phyloP scores from a whole-genome alignment of 1,140 invertebrate genomes.

The Hyposmocoma kahamanoa region DNA sequence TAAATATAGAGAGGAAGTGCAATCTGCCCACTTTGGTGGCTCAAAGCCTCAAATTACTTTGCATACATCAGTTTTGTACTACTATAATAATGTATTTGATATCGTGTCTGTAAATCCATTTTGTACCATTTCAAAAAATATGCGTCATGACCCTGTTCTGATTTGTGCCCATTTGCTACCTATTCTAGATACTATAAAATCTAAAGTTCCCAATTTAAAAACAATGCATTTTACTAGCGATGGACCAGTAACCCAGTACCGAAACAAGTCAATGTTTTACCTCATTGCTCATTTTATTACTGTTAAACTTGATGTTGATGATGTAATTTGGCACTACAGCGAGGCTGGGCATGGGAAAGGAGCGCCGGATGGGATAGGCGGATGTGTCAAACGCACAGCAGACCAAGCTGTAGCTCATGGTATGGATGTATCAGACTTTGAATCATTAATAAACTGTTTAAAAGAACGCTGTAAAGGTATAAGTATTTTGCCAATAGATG shows the following conservation, averaged over 20 bases:
- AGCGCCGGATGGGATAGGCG: not conserved
- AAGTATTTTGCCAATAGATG: not conserved
- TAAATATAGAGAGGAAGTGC: not conserved
- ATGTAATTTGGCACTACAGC: not conserved
- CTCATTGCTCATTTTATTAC: not conserved
- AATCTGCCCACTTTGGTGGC: conserved; percentile 4
- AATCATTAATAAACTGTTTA: not conserved
- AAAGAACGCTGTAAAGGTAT: not conserved
- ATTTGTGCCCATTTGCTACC: conserved; percentile 1
- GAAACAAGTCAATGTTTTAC: conserved; percentile 1
- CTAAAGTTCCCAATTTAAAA: not conserved
- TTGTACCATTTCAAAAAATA: not conserved
- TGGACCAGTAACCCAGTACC: not conserved
- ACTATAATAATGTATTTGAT: not conserved
- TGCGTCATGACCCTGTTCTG: not conserved
- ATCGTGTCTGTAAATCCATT: not conserved
- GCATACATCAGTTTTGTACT: conserved; percentile 2
- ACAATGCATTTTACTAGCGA: not conserved
- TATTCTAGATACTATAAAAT: not conserved
- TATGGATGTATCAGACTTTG: not conserved
- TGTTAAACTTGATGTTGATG: not conserved
- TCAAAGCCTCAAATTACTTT: not conserved
- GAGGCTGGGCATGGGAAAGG: not conserved
- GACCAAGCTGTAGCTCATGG: not conserved
- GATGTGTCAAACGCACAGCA: not conserved